Conservation (phyloP, 2,888 invertebrate genomes). For the Panorpa germanica region DNA sequence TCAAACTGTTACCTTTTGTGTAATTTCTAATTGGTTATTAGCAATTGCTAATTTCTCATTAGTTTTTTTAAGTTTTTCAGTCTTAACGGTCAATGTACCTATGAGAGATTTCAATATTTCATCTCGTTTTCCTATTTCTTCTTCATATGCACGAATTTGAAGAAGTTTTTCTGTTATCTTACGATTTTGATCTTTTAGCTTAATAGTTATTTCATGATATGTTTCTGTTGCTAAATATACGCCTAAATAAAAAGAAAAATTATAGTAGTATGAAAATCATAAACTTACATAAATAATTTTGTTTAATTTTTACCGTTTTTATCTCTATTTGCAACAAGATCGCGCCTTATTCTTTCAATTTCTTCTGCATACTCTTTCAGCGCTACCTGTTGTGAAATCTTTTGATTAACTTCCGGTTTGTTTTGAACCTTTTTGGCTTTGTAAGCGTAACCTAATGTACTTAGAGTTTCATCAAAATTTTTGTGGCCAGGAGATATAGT, state of each 20-base stretch:
- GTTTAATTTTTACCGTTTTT: conserved; percentile 60
- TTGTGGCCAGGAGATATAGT: conserved; percentile 80
- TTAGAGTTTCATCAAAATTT: conserved; percentile 83
- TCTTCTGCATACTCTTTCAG: conserved; percentile 76
- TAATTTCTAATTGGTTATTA: conserved; percentile 26
- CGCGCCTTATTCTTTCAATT: conserved; percentile 71
- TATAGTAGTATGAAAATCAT: too few relatives aligned
- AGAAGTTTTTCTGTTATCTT: conserved; percentile 50
- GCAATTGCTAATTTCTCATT: conserved; percentile 25
- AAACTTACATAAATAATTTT: too few relatives aligned
- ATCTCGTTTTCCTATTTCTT: conserved; percentile 34
- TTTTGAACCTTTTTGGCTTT: conserved; percentile 83
- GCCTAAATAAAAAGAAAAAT: too few relatives aligned
- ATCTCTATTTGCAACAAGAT: conserved; percentile 70
- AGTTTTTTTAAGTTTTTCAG: conserved; percentile 25
- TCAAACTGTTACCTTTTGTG: conserved; percentile 29
- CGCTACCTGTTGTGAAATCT: conserved; percentile 62
- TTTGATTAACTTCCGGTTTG: conserved; percentile 86
- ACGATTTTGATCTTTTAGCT: conserved; percentile 42
- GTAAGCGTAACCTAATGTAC: conserved; percentile 88
- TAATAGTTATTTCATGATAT: conserved; percentile 46
- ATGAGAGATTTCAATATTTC: conserved; percentile 39
- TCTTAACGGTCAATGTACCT: conserved; percentile 41
- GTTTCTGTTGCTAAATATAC: conserved; percentile 74
- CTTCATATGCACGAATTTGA: conserved; percentile 38